Evolutionary conservation across 2,888 invertebrate genomes (phyloP).

Genomic region (Drosophila neotestacea): DNA sequence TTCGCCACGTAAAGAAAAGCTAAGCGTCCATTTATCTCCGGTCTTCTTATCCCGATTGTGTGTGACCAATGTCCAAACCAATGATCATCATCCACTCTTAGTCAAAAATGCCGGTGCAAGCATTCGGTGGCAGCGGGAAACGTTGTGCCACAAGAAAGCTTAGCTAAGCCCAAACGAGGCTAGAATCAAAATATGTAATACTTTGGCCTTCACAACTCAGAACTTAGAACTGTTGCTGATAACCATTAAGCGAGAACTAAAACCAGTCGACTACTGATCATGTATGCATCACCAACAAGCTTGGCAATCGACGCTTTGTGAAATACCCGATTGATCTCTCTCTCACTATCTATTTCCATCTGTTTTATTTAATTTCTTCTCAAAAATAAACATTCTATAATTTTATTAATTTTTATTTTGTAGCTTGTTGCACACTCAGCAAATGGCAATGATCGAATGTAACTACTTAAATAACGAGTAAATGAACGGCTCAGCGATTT

Average conservation of each 20-base stretch:
- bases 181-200: not conserved
- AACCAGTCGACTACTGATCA: slow-evolving; percentile 8
- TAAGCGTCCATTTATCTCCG: too few relatives aligned
- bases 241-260: slow-evolving; percentile 50
- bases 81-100: slow-evolving; percentile 41
- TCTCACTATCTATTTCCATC: not conserved
- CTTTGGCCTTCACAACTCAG: slow-evolving; percentile 29
- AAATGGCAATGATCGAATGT: too few relatives aligned
- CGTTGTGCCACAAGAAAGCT: slow-evolving; percentile 30
- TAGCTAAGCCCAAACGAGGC: slow-evolving; percentile 31
- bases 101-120: slow-evolving; percentile 51
- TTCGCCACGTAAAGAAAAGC: slow-evolving; percentile 31
- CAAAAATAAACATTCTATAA: too few relatives aligned
- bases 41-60: slow-evolving; percentile 19
- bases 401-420: too few relatives aligned
- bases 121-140: slow-evolving; percentile 43
- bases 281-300: slow-evolving; percentile 12
- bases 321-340: slow-evolving; percentile 35
- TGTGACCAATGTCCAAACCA: slow-evolving; percentile 50
- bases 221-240: slow-evolving; percentile 53
- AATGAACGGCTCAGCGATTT: too few relatives aligned
- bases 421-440: too few relatives aligned
- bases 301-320: slow-evolving; percentile 18
- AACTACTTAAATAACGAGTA: too few relatives aligned
- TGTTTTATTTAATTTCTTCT: not conserved